Conservation (phyloP, 2,888 invertebrate species). For the Agrotis ipsilon region DNA sequence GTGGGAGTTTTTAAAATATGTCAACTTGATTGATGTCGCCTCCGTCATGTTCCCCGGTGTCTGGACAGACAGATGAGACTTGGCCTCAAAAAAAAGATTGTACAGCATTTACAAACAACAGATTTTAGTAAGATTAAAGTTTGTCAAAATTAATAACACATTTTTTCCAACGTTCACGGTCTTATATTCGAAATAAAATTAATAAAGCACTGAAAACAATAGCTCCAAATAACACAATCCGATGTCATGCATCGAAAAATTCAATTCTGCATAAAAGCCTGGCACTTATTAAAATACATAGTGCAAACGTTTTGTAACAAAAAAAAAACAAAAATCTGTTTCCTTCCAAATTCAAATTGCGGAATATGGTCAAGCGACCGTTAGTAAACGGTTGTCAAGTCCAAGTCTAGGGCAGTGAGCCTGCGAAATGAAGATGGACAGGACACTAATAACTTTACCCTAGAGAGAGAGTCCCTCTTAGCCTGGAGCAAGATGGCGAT, state of each 20-base stretch:
- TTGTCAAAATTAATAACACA: neutral
- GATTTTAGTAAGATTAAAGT: constrained; percentile 7
- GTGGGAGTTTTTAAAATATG: constrained; percentile 1
- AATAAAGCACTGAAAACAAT: constrained; percentile 17
- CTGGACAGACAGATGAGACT: neutral
- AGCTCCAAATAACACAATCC: constrained; percentile 21
- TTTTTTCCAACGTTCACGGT: neutral
- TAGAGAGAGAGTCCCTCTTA: constrained; percentile 51
- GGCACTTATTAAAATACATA: constrained; percentile 27
- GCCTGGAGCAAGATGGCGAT: constrained; percentile 58
- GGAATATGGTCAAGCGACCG: constrained; percentile 48
- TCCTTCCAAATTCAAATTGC: constrained; percentile 48
- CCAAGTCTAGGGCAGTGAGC: constrained; percentile 59
- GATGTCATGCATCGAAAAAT: constrained; percentile 43
- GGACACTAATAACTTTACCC: constrained; percentile 67
- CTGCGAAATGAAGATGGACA: constrained; percentile 69
- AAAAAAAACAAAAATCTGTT: constrained; percentile 2
- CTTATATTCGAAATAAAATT: constrained; percentile 21
- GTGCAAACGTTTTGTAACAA: constrained; percentile 18
- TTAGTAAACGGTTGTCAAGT: constrained; percentile 66
- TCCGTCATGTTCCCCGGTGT: neutral
- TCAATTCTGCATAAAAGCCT: constrained; percentile 33
- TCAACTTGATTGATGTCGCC: constrained; percentile 34
- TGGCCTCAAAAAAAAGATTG: neutral
- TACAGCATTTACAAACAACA: neutral